phyloP scores from a whole-genome alignment of 2,888 invertebrate species.

The Heterodera filipjevi region DNA sequence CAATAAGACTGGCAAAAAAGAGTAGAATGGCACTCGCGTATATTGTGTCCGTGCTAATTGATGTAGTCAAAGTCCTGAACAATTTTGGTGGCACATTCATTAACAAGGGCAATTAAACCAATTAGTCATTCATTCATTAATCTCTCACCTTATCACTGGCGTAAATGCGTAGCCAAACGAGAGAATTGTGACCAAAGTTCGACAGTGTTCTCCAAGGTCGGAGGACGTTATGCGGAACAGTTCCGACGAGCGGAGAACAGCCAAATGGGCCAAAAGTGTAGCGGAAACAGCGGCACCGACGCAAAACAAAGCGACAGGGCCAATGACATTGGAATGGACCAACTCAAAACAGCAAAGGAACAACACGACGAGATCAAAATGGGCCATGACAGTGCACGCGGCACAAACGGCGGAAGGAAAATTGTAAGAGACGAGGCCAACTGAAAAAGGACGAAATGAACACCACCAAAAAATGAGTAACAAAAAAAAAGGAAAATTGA shows the following conservation, averaged over 20 bases:
- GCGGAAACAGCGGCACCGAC: not conserved
- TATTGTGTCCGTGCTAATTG: slow-evolving; percentile 95
- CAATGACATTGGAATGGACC: slow-evolving; percentile 46
- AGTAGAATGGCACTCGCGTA: slow-evolving; percentile 87
- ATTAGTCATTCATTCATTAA: not conserved
- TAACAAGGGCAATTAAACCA: not conserved
- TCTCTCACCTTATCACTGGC: slow-evolving; percentile 73
- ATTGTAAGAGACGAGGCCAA: slow-evolving; percentile 78
- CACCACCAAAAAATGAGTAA: slow-evolving; percentile 1
- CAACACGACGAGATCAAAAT: slow-evolving; percentile 73
- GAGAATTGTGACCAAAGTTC: slow-evolving; percentile 81
- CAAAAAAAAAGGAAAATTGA: too few species aligned
- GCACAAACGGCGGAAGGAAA: slow-evolving; percentile 76
- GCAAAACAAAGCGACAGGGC: slow-evolving; percentile 1
- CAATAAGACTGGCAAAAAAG: slow-evolving; percentile 84
- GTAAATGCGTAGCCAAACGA: slow-evolving; percentile 86
- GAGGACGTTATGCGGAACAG: not conserved
- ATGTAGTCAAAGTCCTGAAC: slow-evolving; percentile 92
- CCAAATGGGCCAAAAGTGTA: slow-evolving; percentile 18
- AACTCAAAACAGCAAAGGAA: slow-evolving; percentile 56
- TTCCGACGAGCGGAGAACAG: not conserved
- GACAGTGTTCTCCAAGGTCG: slow-evolving; percentile 71
- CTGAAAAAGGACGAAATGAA: slow-evolving; percentile 61
- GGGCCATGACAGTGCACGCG: slow-evolving; percentile 79
- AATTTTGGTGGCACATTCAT: slow-evolving; percentile 38